A percentile compares a stretch with the other conserved stretches of the same genome.
Conservation (phyloP, 2,888 invertebrate genomes). For the Hemicrepidius hirtus region DNA sequence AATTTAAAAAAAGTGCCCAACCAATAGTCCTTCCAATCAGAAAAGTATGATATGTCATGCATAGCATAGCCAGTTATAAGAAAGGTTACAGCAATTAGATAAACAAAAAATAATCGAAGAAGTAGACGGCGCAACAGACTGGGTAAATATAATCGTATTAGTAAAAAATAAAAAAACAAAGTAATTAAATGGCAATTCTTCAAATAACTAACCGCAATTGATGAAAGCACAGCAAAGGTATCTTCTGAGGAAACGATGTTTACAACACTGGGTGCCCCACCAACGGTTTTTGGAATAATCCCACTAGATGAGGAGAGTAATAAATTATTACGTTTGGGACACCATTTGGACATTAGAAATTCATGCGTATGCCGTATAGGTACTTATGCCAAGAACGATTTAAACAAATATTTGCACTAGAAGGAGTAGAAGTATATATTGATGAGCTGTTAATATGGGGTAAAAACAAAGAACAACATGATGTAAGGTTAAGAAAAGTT, state of each 20-base stretch:
- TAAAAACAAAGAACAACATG: slow-evolving; percentile 42
- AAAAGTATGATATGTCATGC: too few relatives aligned
- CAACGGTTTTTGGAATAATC: slow-evolving; percentile 58
- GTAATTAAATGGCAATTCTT: slow-evolving; percentile 48
- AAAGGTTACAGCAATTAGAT: slow-evolving; percentile 52
- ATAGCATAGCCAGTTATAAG: slow-evolving; percentile 52
- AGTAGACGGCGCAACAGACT: slow-evolving; percentile 55
- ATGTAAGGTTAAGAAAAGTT: slow-evolving; percentile 37
- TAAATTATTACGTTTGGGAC: slow-evolving; percentile 54
- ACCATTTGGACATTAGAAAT: slow-evolving; percentile 52
- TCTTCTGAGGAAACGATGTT: too few relatives aligned
- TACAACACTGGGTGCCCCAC: slow-evolving; percentile 54
- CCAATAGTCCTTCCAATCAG: too few relatives aligned
- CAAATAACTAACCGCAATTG: too few relatives aligned
- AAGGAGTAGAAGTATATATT: slow-evolving; percentile 58
- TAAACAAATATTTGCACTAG: slow-evolving; percentile 47
- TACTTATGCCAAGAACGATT: slow-evolving; percentile 51
- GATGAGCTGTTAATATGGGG: slow-evolving; percentile 47
- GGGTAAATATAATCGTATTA: slow-evolving; percentile 58
- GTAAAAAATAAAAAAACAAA: slow-evolving; percentile 55
- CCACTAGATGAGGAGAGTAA: slow-evolving; percentile 50
- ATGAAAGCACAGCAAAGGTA: too few relatives aligned
- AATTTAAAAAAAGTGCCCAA: too few relatives aligned
- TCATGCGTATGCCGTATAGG: slow-evolving; percentile 55
- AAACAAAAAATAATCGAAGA: slow-evolving; percentile 51